Base-by-base conservation (phyloP, 2,113 vertebrate species). In the Redunca redunca region DNA sequence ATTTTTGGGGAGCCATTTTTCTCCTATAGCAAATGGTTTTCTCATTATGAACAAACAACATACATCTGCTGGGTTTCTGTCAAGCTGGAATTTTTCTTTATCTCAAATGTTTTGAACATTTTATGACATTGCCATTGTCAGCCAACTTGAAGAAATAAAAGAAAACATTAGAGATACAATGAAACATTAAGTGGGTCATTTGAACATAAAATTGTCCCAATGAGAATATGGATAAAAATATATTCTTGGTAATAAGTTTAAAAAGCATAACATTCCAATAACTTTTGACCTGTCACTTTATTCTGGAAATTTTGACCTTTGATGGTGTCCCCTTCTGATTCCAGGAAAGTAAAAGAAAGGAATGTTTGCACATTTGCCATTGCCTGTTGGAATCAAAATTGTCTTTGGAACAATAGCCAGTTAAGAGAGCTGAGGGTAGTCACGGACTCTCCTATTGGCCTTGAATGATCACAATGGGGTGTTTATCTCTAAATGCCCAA, bases 401-500 rank as follows among this genome's bases (percentile, higher is more conserved):
- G 71, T 43, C 67, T 71, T 77, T 77, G 71, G 36, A 77, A 77
- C 12, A 43, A 77, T 2, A 77, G 71, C 21, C 71, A 43, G 21
- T 26, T 77, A 77, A 77, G 71, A 77, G 2, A 77, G 23, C 16
- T 26, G 71, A 43, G 36, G 36, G 71, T 25, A 40, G 71, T 43
- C 40, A 48, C 52, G 64, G 25, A 7, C 64, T 67, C 12, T 26
- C 23, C 40, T 84, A 14, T 57, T 81, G 40, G 17, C 77, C 58
- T 81, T 92, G 60, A 90, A 86, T 83, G 46, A 55, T 78, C 91
- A 85, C 77, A 43, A 7, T 55, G 25, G 67, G 71, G 58, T 46
- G 19, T 81, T 88, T 97, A 90, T 55, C 88, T 97, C 55, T 88
- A 88, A 82, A 16, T 80, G 15, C n/a, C n/a, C 28, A 53, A 93